Base-by-base conservation (phyloP, 2,888 invertebrate species). In the Ornithoptera priamus region DNA sequence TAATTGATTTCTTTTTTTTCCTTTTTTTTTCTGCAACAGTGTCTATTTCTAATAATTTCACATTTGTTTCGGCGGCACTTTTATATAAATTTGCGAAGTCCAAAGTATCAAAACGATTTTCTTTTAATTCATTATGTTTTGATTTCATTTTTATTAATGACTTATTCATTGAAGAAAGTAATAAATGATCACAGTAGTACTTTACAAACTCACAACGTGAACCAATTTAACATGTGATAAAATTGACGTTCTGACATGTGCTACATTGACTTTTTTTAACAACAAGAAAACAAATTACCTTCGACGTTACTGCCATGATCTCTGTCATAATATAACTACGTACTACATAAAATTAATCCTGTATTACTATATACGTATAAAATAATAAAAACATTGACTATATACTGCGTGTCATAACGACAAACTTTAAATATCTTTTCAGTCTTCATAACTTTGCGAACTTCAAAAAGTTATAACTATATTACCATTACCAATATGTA, bases 41-140 rank as follows among this genome's bases (percentile, higher is more conserved):
- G 67, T 76, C 78, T 65, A 78, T 82, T 68, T 77, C 74, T 64
- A 76, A 65, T 64, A 74, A 66, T 63, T 76, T 78, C 67, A 69
- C 73, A 68, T 74, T 80, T n/a, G 78, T 83, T 76, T 88, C 88
- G 5, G 78, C 76, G 53, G 80, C 76, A 71, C 83, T 80, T 82
- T 84, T 85, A 72, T 91, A 91, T 56, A 84, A 78, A 67, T 82
- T 78, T 42, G 84, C 75, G 78, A 88, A 91, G 62, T 89, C 86
- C 62, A 82, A 81, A 39, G 82, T 80, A 50, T 73, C 73, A 2
- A 68, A 74, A 56, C 75, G 79, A 20, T 80, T 79, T 24, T 67
- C 61, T 24, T 77, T 61, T 62, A 79, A 68, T 71, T 83, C 78
- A 71, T 82, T 77, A 46, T 83, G 81, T 73, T 85, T 87, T 0